A percentile compares a stretch with the other conserved stretches of the same genome.
Conservation (phyloP, 1,140 invertebrate species). For the Bombus impatiens region DNA sequence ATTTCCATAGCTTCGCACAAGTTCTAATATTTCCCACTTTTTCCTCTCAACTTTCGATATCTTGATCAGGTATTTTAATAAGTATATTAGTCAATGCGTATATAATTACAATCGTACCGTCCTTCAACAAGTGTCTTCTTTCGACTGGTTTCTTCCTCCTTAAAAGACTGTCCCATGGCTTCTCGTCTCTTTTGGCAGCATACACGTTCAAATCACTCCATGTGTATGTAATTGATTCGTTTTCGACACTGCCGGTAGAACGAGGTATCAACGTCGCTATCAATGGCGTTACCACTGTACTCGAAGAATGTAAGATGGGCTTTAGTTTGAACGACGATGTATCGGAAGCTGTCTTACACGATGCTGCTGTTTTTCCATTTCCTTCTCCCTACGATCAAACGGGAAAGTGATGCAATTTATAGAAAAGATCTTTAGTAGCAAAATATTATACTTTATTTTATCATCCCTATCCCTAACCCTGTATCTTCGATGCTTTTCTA, state of each 20-base stretch:
- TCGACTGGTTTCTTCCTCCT: slow-evolving; percentile 61
- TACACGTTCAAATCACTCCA: slow-evolving; percentile 77
- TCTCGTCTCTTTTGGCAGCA: slow-evolving; percentile 58
- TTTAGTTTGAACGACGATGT: slow-evolving; percentile 60
- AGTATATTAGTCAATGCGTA: too few relatives aligned
- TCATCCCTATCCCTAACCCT: too few relatives aligned
- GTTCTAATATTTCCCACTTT: too few relatives aligned
- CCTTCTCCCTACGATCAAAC: slow-evolving; percentile 24
- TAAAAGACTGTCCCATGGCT: slow-evolving; percentile 61
- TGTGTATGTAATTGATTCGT: slow-evolving; percentile 72
- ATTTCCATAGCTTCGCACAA: neutral
- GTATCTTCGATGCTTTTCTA: neutral
- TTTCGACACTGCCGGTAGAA: slow-evolving; percentile 6
- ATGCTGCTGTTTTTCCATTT: slow-evolving; percentile 24
- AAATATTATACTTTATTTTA: too few relatives aligned
- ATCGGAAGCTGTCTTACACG: slow-evolving; percentile 19
- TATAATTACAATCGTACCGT: slow-evolving; percentile 59
- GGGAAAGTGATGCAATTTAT: neutral
- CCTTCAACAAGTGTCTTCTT: slow-evolving; percentile 73
- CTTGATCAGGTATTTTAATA: too few relatives aligned
- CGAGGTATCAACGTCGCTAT: neutral
- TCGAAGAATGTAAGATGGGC: slow-evolving; percentile 51
- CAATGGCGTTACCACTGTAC: neutral
- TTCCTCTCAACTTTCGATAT: too few relatives aligned
- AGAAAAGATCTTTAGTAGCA: neutral